Conservation (phyloP, 2,888 invertebrate species). For the Drosophila demipolita region DNA sequence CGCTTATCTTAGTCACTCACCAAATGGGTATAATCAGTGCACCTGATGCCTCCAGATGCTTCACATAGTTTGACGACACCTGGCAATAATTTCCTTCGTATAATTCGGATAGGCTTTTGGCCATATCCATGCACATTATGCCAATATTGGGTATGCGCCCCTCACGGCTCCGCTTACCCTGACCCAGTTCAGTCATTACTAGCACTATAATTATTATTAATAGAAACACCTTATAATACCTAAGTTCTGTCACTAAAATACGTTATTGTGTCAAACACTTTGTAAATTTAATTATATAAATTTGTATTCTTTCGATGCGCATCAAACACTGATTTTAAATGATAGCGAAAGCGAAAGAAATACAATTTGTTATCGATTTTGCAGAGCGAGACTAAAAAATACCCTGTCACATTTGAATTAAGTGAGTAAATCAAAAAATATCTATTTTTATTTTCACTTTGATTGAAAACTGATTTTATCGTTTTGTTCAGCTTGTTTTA, state of each 20-base stretch:
- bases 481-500: background rate
- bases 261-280: background rate
- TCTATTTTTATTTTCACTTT: background rate
- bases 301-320: background rate
- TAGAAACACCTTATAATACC: background rate
- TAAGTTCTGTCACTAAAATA: background rate
- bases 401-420: background rate
- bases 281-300: background rate
- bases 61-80: conserved; percentile 94
- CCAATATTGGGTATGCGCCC: conserved; percentile 87
- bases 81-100: conserved; percentile 88
- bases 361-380: background rate
- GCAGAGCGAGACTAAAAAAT: too few relatives aligned
- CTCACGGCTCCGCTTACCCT: background rate
- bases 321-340: background rate
- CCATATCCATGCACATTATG: conserved; percentile 90
- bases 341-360: background rate
- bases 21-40: conserved; percentile 93
- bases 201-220: background rate
- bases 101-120: conserved; percentile 85
- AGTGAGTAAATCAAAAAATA: background rate
- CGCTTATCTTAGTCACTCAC: conserved; percentile 85
- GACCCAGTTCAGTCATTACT: background rate
- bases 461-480: background rate
- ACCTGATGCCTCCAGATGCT: conserved; percentile 93